Evolutionary conservation across 2,113 vertebrate genomes (phyloP).

Genomic region (Scomber japonicus): DNA sequence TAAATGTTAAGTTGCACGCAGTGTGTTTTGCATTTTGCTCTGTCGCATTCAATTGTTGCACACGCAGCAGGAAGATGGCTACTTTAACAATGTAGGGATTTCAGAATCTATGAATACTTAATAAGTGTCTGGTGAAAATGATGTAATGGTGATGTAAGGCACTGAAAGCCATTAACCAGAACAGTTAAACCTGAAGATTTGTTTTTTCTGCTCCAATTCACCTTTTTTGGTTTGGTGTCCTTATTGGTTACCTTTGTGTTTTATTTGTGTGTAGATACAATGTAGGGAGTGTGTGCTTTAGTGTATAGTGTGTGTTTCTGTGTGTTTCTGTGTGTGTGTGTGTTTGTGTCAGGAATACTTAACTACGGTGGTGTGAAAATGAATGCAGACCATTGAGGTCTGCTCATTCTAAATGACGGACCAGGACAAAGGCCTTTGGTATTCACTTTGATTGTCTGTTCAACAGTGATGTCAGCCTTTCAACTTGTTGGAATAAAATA

Average conservation of each 20-base stretch:
- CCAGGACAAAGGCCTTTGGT: slow-evolving; percentile 11
- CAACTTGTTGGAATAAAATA: slow-evolving; percentile 46
- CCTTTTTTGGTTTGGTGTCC: slow-evolving; percentile 15
- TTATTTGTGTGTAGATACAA: background rate
- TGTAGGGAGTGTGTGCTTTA: no score
- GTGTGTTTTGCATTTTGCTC: slow-evolving; percentile 40
- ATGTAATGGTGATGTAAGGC: slow-evolving; percentile 78
- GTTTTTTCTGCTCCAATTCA: slow-evolving; percentile 31
- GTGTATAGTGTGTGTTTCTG: background rate
- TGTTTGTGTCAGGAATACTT: slow-evolving; percentile 6
- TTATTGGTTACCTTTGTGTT: slow-evolving; percentile 9
- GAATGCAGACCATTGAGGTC: background rate
- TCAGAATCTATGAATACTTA: slow-evolving; percentile 69
- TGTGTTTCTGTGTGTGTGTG: background rate
- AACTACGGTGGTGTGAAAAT: slow-evolving; percentile 3
- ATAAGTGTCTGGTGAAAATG: slow-evolving; percentile 65
- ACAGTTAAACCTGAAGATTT: slow-evolving; percentile 56
- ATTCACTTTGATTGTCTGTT: slow-evolving; percentile 51
- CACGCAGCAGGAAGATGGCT: slow-evolving; percentile 48
- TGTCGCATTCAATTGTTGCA: slow-evolving; percentile 56
- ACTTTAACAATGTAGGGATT: slow-evolving; percentile 61
- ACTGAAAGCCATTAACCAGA: slow-evolving; percentile 72
- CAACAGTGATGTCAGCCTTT: slow-evolving; percentile 37
- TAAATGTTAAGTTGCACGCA: slow-evolving; percentile 37
- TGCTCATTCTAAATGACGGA: background rate